These are phyloP conservation scores for Microctonus brassicae DNA, from an alignment of 2,888 invertebrate species.

Conservation along the genomic window DNA sequence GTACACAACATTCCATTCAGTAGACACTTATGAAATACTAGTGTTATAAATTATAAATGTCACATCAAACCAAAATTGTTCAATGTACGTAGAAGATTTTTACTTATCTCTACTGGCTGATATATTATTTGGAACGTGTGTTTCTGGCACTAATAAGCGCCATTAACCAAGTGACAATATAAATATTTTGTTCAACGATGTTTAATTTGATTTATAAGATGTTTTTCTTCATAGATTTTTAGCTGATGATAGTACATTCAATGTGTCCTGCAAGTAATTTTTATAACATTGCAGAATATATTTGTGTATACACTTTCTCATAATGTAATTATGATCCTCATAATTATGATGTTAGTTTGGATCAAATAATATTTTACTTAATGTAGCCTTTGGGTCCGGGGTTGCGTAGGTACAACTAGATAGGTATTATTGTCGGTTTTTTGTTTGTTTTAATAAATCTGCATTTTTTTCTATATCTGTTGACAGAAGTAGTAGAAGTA, in stretches of 20 bases:
- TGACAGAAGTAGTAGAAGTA: background rate
- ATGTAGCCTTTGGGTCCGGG: background rate
- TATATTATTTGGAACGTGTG: constrained; percentile 6
- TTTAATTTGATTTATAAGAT: constrained; percentile 9
- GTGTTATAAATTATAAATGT: background rate
- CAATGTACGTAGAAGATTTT: background rate
- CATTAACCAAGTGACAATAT: constrained; percentile 48
- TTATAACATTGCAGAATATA: background rate
- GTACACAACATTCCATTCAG: background rate
- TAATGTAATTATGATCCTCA: background rate
- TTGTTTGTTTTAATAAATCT: constrained; percentile 32
- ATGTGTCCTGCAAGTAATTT: background rate
- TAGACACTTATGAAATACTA: background rate
- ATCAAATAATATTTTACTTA: constrained; percentile 1
- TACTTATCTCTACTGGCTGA: background rate
- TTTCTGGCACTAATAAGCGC: background rate
- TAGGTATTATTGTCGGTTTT: constrained; percentile 62
- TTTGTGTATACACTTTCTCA: background rate
- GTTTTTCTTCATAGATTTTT: background rate
- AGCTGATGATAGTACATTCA: background rate
- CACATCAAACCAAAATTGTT: background rate
- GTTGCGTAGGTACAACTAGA: constrained; percentile 45
- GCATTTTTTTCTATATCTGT: background rate
- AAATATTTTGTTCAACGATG: constrained; percentile 22
- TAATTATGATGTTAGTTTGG: background rate